Base-by-base conservation (phyloP, 2,888 invertebrate genomes). In the Epirrhoe tristata region DNA sequence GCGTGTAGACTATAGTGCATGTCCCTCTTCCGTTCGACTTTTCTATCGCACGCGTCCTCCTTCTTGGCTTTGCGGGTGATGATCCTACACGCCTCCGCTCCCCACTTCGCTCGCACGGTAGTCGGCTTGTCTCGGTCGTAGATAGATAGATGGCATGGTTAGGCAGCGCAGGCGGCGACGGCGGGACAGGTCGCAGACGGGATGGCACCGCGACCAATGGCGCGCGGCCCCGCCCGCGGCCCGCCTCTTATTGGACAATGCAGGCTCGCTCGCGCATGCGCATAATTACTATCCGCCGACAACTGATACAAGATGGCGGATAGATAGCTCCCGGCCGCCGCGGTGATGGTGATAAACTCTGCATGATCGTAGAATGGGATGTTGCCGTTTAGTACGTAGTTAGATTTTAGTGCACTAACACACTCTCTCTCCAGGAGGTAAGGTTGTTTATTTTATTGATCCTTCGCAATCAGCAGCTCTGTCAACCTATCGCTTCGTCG, bases 1-100 rank as follows among this genome's bases (percentile, higher is more conserved):
- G 93, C 92, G 93, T 92, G 93, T 93, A 92, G 91, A 85, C 86
- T 91, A n/a, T n/a, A 91, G 90, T 89, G 92, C 91, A 91, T 91
- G 91, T 83, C 79, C 79, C 79, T 77, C 77, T 79, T 77, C 80
- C 79, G 73, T 75, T 77, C 79, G 76, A 70, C 74, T 69, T 72
- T 76, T 77, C 77, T 70, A 77, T 74, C 80, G 78, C 84, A 78
- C 84, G 81, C 81, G 80, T 75, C 76, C 80, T 76, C 80, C 73
- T 67, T 75, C 76, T 76, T 74, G 78, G 81, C 84, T 85, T 85
- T 80, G 84, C 85, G 84, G 84, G 82, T 83, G 87, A 81, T 86
- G 63, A 86, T 86, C 85, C 91, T 92, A 92, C 92, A 92, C 92
- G 92, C 92, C 91, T 90, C 92, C 92, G 90, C 91, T 92, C 92